These are phyloP conservation scores for Halichondria panicea DNA, from an alignment of 37 sponge, comb jelly and placozoan species.

Conservation along the genomic window DNA sequence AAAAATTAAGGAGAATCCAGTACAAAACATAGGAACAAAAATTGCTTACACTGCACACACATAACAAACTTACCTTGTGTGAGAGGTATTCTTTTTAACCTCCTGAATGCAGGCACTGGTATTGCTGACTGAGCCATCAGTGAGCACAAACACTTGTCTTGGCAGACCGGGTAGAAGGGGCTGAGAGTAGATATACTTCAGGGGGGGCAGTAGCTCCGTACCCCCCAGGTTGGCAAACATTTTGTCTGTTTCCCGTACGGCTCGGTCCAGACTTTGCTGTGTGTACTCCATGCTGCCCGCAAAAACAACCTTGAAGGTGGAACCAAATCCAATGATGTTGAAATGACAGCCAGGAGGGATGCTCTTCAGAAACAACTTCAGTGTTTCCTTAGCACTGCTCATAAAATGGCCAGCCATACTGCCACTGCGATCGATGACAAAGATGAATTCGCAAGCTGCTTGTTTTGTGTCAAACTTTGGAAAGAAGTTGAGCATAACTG, in stretches of 20 bases:
- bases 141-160: conserved; percentile 79
- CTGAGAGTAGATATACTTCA: conserved; percentile 57
- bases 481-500: conserved; percentile 74
- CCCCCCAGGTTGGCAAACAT: conserved; percentile 75
- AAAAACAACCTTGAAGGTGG: conserved; percentile 50
- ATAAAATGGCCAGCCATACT: conserved; percentile 78
- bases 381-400: conserved; percentile 70
- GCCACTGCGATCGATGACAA: conserved; percentile 86
- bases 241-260: conserved; percentile 44
- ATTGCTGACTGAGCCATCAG: conserved; percentile 79
- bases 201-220: conserved; percentile 66
- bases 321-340: conserved; percentile 88
- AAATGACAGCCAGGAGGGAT: conserved; percentile 75
- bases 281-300: conserved; percentile 59
- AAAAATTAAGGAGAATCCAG: background rate
- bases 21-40: too few relatives aligned
- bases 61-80: conserved; percentile 24
- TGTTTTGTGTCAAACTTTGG: conserved; percentile 43
- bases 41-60: too few relatives aligned
- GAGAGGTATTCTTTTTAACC: conserved; percentile 42
- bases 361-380: conserved; percentile 82
- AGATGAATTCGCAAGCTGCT: conserved; percentile 70
- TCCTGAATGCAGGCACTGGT: conserved; percentile 49
- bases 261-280: conserved; percentile 60
- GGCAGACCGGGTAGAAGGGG: conserved; percentile 39